Percentiles rank a stretch among this genome's conserved stretches.
Conservation (phyloP, 2,888 invertebrate genomes). For the Dynastes grantii region DNA sequence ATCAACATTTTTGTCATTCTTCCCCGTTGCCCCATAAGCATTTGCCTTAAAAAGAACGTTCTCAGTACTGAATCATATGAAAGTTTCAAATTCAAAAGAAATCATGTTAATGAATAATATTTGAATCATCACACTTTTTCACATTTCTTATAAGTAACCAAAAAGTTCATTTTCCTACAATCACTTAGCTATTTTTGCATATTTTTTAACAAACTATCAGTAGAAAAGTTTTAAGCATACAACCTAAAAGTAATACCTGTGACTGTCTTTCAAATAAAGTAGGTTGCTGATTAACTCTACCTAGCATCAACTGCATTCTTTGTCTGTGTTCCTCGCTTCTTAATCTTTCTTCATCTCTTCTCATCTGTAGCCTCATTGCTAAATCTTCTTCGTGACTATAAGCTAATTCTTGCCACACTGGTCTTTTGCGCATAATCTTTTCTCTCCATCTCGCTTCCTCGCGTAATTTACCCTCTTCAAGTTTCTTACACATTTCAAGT, state of each 20-base stretch:
- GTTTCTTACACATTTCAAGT: constrained; percentile 74
- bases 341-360: constrained; percentile 80
- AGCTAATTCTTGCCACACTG: constrained; percentile 81
- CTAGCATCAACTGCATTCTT: constrained; percentile 83
- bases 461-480: constrained; percentile 76
- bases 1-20: too few relatives aligned
- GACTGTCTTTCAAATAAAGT: constrained; percentile 81
- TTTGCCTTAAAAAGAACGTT: too few relatives aligned
- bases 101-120: too few relatives aligned
- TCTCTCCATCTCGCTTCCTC: constrained; percentile 76
- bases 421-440: constrained; percentile 76
- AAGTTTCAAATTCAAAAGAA: too few relatives aligned
- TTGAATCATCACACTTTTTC: too few relatives aligned
- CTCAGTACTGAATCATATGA: too few relatives aligned
- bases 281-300: constrained; percentile 80
- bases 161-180: not conserved
- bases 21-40: too few relatives aligned
- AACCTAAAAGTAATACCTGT: constrained; percentile 69
- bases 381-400: constrained; percentile 80
- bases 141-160: too few relatives aligned
- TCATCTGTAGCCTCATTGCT: constrained; percentile 77
- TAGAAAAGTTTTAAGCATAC: not conserved
- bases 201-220: not conserved
- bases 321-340: constrained; percentile 79
- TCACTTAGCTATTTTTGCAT: not conserved